Conservation (phyloP, 1,140 invertebrate species). For the Diplogasteroides magnus region DNA sequence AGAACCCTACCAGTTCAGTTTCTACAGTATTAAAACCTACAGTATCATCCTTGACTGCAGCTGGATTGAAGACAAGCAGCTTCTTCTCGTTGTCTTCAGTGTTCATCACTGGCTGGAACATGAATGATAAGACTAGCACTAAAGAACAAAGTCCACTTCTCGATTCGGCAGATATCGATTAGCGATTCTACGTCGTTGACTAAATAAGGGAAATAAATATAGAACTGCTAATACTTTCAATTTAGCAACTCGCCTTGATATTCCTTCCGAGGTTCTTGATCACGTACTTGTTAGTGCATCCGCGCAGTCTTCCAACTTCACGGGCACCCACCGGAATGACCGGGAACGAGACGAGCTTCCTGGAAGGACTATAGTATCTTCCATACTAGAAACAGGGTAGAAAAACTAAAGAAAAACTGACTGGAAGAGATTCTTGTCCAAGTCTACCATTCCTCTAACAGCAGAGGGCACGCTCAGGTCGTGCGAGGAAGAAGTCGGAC, state of each 20-base stretch:
- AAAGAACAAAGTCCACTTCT: too few relatives aligned
- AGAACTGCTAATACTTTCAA: too few relatives aligned
- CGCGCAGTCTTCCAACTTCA: not conserved
- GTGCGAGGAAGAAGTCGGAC: too few relatives aligned
- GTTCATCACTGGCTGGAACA: not conserved
- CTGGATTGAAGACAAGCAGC: not conserved
- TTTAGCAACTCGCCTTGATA: not conserved
- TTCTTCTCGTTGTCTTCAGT: not conserved
- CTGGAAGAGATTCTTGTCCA: too few relatives aligned
- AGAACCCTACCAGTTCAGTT: too few relatives aligned
- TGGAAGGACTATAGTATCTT: not conserved
- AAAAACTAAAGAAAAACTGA: too few relatives aligned
- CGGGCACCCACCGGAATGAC: not conserved
- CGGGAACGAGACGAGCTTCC: not conserved
- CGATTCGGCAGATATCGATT: too few relatives aligned
- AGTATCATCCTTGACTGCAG: not conserved
- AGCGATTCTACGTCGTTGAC: too few relatives aligned
- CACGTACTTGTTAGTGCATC: not conserved
- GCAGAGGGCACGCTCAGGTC: too few relatives aligned
- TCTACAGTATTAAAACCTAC: not conserved
- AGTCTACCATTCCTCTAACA: too few relatives aligned
- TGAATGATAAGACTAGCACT: not conserved
- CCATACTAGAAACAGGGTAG: too few relatives aligned
- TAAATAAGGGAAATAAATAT: too few relatives aligned
- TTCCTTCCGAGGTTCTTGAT: not conserved